These are phyloP conservation scores for Thamnophis sirtalis DNA, from an alignment of 2,113 vertebrate species.

Conservation along the genomic window DNA sequence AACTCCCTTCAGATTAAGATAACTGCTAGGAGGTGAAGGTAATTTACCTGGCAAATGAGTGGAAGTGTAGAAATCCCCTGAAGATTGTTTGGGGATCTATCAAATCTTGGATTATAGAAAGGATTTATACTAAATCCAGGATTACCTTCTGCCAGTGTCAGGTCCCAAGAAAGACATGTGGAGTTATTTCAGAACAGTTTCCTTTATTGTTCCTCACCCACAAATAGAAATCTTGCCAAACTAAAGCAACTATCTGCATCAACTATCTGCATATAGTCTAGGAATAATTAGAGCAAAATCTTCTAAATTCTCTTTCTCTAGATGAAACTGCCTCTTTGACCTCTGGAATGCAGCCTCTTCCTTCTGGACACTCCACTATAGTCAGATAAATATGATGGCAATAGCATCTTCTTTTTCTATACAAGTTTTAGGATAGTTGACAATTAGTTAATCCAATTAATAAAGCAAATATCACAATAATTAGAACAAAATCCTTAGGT, in stretches of 20 bases:
- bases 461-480: conserved; percentile 67
- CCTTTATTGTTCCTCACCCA: background rate
- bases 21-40: background rate
- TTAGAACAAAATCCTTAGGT: conserved; percentile 67
- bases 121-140: background rate
- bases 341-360: background rate
- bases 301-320: too few relatives aligned
- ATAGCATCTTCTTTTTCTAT: conserved; percentile 15
- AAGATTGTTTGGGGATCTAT: background rate
- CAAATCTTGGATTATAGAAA: background rate
- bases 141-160: background rate
- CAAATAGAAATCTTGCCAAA: background rate
- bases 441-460: conserved; percentile 62
- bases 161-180: background rate
- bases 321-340: background rate
- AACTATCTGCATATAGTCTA: background rate
- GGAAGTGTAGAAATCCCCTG: background rate
- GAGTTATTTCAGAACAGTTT: background rate
- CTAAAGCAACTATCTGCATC: background rate
- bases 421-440: conserved; percentile 37
- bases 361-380: background rate
- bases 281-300: background rate
- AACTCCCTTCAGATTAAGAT: background rate
- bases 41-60: background rate
- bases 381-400: background rate